phyloP scores from a whole-genome alignment of 1,140 invertebrate genomes.

The Telenomus remus region DNA sequence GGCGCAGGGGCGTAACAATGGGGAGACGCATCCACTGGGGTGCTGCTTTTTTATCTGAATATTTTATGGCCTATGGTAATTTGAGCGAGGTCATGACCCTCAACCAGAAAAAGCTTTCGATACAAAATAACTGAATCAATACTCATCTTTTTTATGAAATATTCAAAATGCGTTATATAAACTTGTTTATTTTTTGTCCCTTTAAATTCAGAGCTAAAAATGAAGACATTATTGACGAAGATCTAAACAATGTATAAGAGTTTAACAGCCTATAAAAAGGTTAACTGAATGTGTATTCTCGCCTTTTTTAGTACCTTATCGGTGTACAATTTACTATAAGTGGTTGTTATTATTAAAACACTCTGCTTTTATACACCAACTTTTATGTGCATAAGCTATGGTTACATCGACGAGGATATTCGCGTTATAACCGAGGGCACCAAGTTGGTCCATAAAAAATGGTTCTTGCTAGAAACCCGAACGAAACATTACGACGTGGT shows the following conservation, averaged over 20 bases:
- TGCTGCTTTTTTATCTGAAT: constrained; percentile 15
- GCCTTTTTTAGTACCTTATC: no score
- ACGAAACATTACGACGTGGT: not conserved
- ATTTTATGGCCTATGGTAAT: constrained; percentile 32
- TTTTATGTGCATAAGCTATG: no score
- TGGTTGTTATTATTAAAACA: constrained; percentile 8
- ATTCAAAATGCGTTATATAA: no score
- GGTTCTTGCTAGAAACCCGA: not conserved
- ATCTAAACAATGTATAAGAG: not conserved
- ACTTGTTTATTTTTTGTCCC: no score
- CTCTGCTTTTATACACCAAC: not conserved
- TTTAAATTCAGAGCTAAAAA: not conserved
- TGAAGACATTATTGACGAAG: not conserved
- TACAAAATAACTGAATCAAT: not conserved
- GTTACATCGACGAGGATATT: no score
- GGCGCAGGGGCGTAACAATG: constrained; percentile 38
- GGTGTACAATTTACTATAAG: not conserved
- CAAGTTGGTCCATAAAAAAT: no score
- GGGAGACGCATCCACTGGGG: constrained; percentile 24
- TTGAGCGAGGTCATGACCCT: not conserved
- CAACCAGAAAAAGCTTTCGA: not conserved
- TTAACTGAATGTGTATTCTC: no score
- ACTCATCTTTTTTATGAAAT: not conserved
- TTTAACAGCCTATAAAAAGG: no score
- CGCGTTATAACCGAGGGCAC: no score